Base-by-base conservation (phyloP, 2,113 vertebrate genomes). In the Embiotoca jacksoni region DNA sequence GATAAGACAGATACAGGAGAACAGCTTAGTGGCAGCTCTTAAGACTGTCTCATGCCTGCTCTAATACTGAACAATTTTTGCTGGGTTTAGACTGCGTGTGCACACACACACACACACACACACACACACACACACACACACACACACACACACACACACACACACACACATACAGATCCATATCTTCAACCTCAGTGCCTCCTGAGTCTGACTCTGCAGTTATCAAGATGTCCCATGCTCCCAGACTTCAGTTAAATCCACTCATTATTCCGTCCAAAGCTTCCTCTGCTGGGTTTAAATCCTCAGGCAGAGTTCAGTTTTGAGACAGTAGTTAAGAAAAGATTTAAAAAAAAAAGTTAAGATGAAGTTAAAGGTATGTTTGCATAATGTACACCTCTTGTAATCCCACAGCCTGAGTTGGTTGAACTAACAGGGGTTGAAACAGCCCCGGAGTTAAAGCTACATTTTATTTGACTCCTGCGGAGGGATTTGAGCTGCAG, bases 61-160 rank as follows among this genome's bases (percentile, higher is more conserved):
- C 44, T 33, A 37, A 55, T 1, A 10, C 30, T 41, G 70, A 78
- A 70, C 55, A 63, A 59, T 50, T 79, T 78, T 33, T 68, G 39
- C 8, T 50, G 5, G 5, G 14, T 60, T 67, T 44, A 59, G 30
- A 37, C n/a, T n/a, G 44, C 5, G n/a, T 6, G n/a, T 14, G 14
- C 13, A 56, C 49, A 14, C 13, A 49, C 39, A 56, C 16, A 55
- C 37, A 54, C 54, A 14, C 8, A 63, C 56, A 62, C 49, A 14
- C 13, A 49, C 39, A 56, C 16, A 55, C 37, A 54, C 54, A 14
- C 8, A 63, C 23, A 62, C 49, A 14, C 13, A 49, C 39, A 56
- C 16, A 55, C 37, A 54, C 54, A 14, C 8, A 63, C 32, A 50
- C 31, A 60, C 33, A 53, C n/a, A 33, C 54, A 32, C 35, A 16